These are phyloP conservation scores for Cacoxenus indagator DNA, from an alignment of 2,888 invertebrate species.

Conservation along the genomic window DNA sequence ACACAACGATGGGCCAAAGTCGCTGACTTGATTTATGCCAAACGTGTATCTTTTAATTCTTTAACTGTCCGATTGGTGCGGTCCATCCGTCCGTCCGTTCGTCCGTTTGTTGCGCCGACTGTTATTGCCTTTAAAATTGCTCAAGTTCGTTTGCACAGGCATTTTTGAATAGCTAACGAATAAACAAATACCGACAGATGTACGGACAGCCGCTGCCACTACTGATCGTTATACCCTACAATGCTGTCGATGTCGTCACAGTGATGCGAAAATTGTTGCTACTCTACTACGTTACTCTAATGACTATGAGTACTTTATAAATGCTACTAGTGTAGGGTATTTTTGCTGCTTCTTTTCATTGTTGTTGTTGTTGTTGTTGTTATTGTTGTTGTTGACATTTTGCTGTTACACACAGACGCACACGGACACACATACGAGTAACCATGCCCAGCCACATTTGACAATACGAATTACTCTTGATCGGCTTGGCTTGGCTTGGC, in stretches of 20 bases:
- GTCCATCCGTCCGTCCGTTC: neutral
- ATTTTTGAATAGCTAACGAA: neutral
- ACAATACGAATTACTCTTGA: conserved; percentile 20
- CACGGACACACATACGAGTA: no score
- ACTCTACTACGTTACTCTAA: no score
- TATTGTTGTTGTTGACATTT: neutral
- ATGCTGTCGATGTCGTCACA: neutral
- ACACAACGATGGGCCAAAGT: conserved; percentile 1
- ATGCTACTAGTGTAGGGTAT: neutral
- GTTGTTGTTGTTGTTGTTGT: no score
- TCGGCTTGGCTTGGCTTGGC: neutral
- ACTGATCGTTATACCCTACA: neutral
- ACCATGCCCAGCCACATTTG: conserved; percentile 7
- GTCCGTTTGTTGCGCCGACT: neutral
- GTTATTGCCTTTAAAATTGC: neutral
- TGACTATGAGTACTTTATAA: no score
- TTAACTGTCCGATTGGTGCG: neutral
- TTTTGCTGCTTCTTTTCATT: no score
- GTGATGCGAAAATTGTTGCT: no score
- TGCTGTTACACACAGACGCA: neutral
- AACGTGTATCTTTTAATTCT: conserved; percentile 1
- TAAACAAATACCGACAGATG: neutral
- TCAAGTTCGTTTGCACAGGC: neutral
- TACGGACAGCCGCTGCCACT: neutral
- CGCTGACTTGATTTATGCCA: neutral